Evolutionary conservation across 2,113 vertebrate genomes (phyloP).

Genomic region (Diadophis punctatus): DNA sequence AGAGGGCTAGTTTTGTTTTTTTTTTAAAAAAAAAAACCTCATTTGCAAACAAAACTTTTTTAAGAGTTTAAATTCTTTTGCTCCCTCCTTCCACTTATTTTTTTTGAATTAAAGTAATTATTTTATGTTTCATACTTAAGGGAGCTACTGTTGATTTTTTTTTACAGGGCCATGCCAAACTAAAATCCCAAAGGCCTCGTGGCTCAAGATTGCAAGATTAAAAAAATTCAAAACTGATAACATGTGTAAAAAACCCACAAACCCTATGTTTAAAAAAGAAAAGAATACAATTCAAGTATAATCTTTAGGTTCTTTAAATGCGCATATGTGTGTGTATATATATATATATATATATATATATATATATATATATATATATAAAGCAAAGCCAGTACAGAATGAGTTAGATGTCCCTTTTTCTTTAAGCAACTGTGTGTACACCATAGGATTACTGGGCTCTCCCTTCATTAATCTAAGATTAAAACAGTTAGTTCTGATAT

Average conservation of each 20-base stretch:
- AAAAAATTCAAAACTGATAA: constrained; percentile 76
- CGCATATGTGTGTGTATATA: constrained; percentile 59
- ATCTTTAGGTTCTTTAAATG: constrained; percentile 72
- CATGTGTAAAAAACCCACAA: constrained; percentile 74
- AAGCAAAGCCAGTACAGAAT: constrained; percentile 71
- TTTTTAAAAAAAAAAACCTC: constrained; percentile 83
- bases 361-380: constrained; percentile 72
- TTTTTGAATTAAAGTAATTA: constrained; percentile 77
- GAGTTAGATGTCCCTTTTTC: constrained; percentile 64
- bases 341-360: constrained; percentile 70
- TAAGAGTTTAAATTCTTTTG: background rate
- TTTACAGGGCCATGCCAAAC: constrained; percentile 61
- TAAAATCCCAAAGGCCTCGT: constrained; percentile 74
- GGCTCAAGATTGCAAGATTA: constrained; percentile 96
- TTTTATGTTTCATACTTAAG: constrained; percentile 87
- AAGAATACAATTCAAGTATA: constrained; percentile 77
- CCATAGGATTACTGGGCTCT: constrained; percentile 61
- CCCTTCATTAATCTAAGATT: constrained; percentile 47
- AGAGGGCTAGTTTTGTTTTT: constrained; percentile 71
- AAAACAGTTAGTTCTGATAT: constrained; percentile 46
- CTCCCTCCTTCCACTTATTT: constrained; percentile 67
- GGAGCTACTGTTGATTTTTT: constrained; percentile 67
- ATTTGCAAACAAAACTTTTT: constrained; percentile 81
- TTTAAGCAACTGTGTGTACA: constrained; percentile 77
- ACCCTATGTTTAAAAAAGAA: constrained; percentile 54